Percentiles rank a stretch among this genome's conserved stretches.
Conservation (phyloP, 2,797 vertebrate genomes). For the Anabacerthia variegaticeps region DNA sequence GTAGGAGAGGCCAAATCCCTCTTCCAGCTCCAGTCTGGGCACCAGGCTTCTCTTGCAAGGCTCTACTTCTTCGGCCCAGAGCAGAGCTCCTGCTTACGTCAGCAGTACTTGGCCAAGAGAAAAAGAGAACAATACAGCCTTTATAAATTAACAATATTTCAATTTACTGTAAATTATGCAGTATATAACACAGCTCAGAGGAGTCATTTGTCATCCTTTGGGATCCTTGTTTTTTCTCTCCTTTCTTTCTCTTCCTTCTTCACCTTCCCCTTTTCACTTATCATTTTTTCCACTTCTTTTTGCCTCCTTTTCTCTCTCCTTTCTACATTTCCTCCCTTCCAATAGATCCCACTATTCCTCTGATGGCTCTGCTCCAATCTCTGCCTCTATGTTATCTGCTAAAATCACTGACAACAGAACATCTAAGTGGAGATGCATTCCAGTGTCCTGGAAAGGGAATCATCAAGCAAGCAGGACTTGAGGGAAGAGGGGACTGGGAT, state of each 20-base stretch:
- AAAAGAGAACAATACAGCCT: conserved; percentile 43
- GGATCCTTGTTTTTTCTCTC: neutral
- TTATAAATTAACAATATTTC: conserved; percentile 42
- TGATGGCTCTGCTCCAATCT: neutral
- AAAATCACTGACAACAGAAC: neutral
- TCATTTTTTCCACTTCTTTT: neutral
- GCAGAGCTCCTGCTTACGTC: conserved; percentile 17
- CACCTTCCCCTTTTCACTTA: neutral
- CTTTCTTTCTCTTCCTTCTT: neutral
- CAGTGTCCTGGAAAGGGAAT: neutral
- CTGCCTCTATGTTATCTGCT: neutral
- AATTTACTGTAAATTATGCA: conserved; percentile 22
- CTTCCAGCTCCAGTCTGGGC: neutral
- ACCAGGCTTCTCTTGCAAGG: neutral
- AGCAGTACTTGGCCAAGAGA: conserved; percentile 7
- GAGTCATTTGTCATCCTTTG: conserved; percentile 6
- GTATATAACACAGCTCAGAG: neutral
- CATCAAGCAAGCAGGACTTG: neutral
- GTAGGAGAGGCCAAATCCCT: conserved; percentile 19
- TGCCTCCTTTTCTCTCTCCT: neutral
- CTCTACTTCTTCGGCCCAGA: neutral
- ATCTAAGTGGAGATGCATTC: neutral
- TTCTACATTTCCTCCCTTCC: neutral
- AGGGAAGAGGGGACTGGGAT: neutral
- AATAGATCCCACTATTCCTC: neutral